Evolutionary conservation across 2,888 invertebrate genomes (phyloP).

Genomic region (Trichopoda pennipes): DNA sequence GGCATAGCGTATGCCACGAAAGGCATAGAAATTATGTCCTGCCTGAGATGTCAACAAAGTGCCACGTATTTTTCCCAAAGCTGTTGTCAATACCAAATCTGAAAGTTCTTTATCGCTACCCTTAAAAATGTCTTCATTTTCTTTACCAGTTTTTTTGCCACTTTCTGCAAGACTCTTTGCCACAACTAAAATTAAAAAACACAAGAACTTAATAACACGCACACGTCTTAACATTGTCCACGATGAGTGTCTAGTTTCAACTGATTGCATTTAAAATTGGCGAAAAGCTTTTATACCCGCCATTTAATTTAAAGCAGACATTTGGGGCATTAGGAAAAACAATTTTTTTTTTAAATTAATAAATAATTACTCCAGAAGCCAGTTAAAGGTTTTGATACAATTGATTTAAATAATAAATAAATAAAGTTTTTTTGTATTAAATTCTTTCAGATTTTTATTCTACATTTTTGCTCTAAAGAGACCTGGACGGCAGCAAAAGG

Average conservation of each 20-base stretch:
- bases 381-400: conserved; percentile 21
- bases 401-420: conserved; percentile 51
- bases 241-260: conserved; percentile 55
- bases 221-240: conserved; percentile 59
- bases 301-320: conserved; percentile 5
- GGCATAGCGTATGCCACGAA: conserved; percentile 80
- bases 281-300: conserved; percentile 65
- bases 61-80: conserved; percentile 79
- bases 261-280: conserved; percentile 45
- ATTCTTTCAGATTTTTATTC: conserved; percentile 21
- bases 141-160: conserved; percentile 58
- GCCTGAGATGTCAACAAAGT: conserved; percentile 77
- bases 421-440: conserved; percentile 26
- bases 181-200: conserved; percentile 27
- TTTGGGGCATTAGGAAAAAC: conserved; percentile 20
- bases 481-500: conserved; percentile 33
- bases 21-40: conserved; percentile 79
- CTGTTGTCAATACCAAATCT: conserved; percentile 78
- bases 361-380: conserved; percentile 7
- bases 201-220: conserved; percentile 30
- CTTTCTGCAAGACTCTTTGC: conserved; percentile 23
- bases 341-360: conserved; percentile 58
- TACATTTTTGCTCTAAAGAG: not conserved
- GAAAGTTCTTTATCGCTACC: conserved; percentile 78
- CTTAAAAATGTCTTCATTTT: conserved; percentile 65